Evolutionary conservation across 1,140 invertebrate genomes (phyloP).

Genomic region (Microvelia longipes): DNA sequence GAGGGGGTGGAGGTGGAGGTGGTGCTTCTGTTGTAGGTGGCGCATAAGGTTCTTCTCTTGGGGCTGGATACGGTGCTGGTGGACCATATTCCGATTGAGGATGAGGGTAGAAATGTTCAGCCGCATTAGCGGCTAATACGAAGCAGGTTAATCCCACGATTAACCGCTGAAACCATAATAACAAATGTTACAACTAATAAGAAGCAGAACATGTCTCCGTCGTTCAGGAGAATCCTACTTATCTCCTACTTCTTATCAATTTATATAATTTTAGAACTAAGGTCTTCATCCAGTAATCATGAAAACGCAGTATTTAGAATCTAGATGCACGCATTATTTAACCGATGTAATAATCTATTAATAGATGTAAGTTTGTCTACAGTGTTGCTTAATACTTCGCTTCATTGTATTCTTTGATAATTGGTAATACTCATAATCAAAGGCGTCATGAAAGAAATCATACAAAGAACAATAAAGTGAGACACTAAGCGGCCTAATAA

Average conservation of each 20-base stretch:
- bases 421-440: too few relatives aligned
- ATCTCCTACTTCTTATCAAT: background rate
- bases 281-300: too few relatives aligned
- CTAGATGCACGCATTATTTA: too few relatives aligned
- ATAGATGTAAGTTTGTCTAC: too few relatives aligned
- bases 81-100: background rate
- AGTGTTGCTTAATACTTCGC: too few relatives aligned
- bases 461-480: too few relatives aligned
- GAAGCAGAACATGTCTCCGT: background rate
- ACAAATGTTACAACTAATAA: background rate
- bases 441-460: too few relatives aligned
- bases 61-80: background rate
- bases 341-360: too few relatives aligned
- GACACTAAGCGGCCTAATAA: too few relatives aligned
- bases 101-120: background rate
- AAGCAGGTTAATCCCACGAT: background rate
- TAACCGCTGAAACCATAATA: background rate
- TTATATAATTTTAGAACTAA: too few relatives aligned
- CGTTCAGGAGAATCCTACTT: background rate
- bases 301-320: too few relatives aligned
- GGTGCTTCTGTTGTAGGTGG: background rate
- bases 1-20: background rate
- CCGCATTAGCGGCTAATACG: background rate
- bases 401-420: too few relatives aligned
- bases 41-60: background rate